Evolutionary conservation across 2,888 invertebrate genomes (phyloP), one percentile per base, ranked within the genome.

Genomic region (Leistus spinibarbis): DNA sequence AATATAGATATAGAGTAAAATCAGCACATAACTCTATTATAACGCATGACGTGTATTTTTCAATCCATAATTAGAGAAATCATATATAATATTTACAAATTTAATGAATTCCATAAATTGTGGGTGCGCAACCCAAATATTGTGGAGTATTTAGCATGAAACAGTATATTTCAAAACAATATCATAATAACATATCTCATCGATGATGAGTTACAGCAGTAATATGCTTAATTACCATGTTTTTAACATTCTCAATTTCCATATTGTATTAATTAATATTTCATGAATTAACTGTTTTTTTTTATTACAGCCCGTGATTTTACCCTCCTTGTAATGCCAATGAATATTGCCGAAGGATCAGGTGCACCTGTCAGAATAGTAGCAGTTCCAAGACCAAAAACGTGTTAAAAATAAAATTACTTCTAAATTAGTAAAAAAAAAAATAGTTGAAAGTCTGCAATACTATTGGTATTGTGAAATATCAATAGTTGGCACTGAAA

Each of bases 361-460:
- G 92, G 91, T 71, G 90, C 88, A 0, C 91, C 92, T 0, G 85
- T 88, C 0, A 84, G 92, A 0, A 83, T 92, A 9, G 85, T 90
- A 0, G 90, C 89, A 0, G 84, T 86, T 54, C 66, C 73, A 17
- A 66, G n/a, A n/a, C n/a, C n/a, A n/a, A n/a, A n/a, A n/a, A n/a
- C 10, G 7, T 53, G 53, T 9, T 53, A 53, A 9, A 10, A 7
- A 53, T 9, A 10, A 9, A 53, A 53, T 53, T 53, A n/a, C n/a
- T n/a, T n/a, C n/a, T n/a, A n/a, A n/a, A n/a, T n/a, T n/a, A n/a
- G n/a, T n/a, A n/a, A n/a, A n/a, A n/a, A n/a, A n/a, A n/a, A n/a
- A n/a, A n/a, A n/a, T n/a, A n/a, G n/a, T n/a, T n/a, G n/a, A n/a
- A n/a, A n/a, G n/a, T n/a, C n/a, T n/a, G n/a, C n/a, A n/a, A n/a